Percentiles rank a stretch among this genome's conserved stretches.
phyloP scores from a whole-genome alignment of 1,140 invertebrate species.

The Mya arenaria region DNA sequence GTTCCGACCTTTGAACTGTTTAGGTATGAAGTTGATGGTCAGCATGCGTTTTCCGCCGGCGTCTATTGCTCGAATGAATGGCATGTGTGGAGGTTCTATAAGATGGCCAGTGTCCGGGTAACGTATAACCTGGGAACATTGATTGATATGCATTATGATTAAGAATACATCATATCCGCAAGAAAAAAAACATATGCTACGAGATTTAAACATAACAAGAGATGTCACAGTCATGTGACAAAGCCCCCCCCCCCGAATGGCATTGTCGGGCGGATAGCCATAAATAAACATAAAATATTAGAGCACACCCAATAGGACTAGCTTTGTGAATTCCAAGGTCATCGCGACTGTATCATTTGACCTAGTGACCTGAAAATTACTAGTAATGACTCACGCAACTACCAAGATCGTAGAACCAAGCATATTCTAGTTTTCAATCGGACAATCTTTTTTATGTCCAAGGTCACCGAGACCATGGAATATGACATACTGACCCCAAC shows the following conservation, averaged over 20 bases:
- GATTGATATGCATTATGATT: not conserved
- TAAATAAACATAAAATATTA: not conserved
- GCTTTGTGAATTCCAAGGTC: too few species aligned
- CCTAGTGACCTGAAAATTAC: too few species aligned
- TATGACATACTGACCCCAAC: too few species aligned
- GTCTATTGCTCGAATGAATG: slow-evolving; percentile 12
- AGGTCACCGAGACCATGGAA: too few species aligned
- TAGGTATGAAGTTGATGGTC: slow-evolving; percentile 20
- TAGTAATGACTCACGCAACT: too few species aligned
- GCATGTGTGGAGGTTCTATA: slow-evolving; percentile 64
- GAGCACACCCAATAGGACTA: too few species aligned
- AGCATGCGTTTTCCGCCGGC: slow-evolving; percentile 27
- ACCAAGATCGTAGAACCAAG: too few species aligned
- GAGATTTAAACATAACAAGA: not conserved
- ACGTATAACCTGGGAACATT: slow-evolving; percentile 31
- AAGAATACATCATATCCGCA: too few species aligned
- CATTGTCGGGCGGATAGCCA: not conserved
- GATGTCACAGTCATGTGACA: not conserved
- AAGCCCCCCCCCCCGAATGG: not conserved
- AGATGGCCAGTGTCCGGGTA: slow-evolving; percentile 67
- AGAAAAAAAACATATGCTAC: too few species aligned
- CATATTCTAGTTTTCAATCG: too few species aligned
- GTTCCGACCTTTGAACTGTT: slow-evolving; percentile 42
- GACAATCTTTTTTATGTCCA: too few species aligned
- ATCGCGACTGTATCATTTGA: too few species aligned